phyloP scores from a whole-genome alignment of 2,888 invertebrate genomes.

The Teinopalpus imperialis region DNA sequence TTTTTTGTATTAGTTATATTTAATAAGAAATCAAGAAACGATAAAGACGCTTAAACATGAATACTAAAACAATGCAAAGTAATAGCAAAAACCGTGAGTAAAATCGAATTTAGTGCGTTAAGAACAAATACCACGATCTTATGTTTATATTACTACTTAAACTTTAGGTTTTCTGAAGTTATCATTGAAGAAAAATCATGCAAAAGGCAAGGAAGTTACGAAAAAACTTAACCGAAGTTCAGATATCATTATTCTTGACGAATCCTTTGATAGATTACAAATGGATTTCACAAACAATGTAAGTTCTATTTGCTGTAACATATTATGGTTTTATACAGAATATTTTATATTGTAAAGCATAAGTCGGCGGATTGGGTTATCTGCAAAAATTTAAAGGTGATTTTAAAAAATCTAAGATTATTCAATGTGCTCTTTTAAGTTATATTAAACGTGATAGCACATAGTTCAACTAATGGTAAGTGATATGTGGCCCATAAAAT shows the following conservation, averaged over 20 bases:
- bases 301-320: conserved; percentile 37
- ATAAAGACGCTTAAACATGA: no score
- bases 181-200: conserved; percentile 62
- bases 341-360: no score
- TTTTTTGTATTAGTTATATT: no score
- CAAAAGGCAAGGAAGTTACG: conserved; percentile 40
- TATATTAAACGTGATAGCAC: no score
- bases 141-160: not conserved
- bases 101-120: not conserved
- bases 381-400: no score
- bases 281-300: conserved; percentile 50
- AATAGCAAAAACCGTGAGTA: conserved; percentile 53
- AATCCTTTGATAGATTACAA: conserved; percentile 60
- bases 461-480: no score
- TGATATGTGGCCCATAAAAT: no score
- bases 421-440: no score
- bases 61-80: conserved; percentile 41
- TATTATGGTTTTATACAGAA: not conserved
- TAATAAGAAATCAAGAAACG: no score
- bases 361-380: no score
- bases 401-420: no score
- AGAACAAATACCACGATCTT: no score
- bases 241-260: conserved; percentile 63
- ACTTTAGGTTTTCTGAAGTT: conserved; percentile 61
- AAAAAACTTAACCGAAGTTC: conserved; percentile 50